Evolutionary conservation across 2,888 invertebrate genomes (phyloP), one percentile per base, ranked within the genome.

Genomic region (Yponomeuta evonymella): DNA sequence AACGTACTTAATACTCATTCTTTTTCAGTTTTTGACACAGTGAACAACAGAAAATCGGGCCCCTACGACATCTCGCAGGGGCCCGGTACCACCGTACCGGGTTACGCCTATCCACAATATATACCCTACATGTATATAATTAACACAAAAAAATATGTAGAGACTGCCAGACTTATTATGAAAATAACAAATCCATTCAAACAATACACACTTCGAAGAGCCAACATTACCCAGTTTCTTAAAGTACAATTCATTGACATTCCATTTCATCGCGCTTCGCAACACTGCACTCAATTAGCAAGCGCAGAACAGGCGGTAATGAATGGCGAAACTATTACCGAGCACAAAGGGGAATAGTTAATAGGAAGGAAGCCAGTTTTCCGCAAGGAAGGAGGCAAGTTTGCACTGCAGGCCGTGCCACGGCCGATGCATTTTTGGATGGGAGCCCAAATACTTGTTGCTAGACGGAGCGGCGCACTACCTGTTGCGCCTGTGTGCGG

Each of bases 361-460:
- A 74, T 74, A 77, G 79, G 76, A 78, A 81, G 82, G 83, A 84
- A 86, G 82, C 81, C 80, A 81, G 81, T 78, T 81, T 81, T 79
- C 82, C 80, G 79, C 77, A 74, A 77, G 79, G 80, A 74, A 75
- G 77, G 78, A 78, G 79, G 75, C 78, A 84, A 88, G 82, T 68
- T 64, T 63, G 51, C 48, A 51, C 88, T 77, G 79, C 80, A 82
- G 79, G 79, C 80, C 72, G 77, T 71, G 67, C 83, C 83, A 74
- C 77, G 81, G 83, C 83, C 88, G 88, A 85, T 92, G 91, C 91
- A 91, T 91, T 92, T 92, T 92, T 92, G 91, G 91, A 90, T 85
- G 85, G 81, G 88, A 85, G 90, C 91, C 91, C 90, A 90, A 85
- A 77, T 85, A 91, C 91, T 89, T 91, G 91, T 91, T 91, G 91